phyloP scores from a whole-genome alignment of 2,797 vertebrate genomes.

The Muscicapa striata region DNA sequence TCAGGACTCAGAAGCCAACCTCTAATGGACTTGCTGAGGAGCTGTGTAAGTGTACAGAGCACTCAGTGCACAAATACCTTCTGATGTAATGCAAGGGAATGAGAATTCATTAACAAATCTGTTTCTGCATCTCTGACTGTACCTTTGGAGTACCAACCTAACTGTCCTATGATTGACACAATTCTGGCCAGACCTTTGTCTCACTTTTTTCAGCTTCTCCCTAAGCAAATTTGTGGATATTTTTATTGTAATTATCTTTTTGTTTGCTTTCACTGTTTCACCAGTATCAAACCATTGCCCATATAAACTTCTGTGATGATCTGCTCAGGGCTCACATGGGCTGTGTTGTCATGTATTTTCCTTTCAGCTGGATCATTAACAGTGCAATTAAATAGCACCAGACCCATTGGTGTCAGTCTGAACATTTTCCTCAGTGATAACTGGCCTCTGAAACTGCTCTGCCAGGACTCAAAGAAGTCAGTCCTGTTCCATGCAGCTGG shows the following conservation, averaged over 20 bases:
- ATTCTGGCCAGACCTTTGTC: background rate
- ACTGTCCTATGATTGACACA: background rate
- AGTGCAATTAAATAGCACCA: background rate
- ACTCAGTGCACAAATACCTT: background rate
- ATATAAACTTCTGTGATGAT: background rate
- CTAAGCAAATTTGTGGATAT: background rate
- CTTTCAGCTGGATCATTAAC: background rate
- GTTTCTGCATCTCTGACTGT: background rate
- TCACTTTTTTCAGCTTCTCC: background rate
- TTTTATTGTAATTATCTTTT: background rate
- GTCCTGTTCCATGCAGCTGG: background rate
- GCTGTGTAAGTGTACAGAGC: background rate
- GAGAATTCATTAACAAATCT: background rate
- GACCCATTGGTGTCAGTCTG: background rate
- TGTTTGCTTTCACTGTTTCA: background rate
- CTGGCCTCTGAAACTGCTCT: background rate
- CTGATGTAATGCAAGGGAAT: background rate
- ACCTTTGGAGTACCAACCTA: background rate
- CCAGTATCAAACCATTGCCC: background rate
- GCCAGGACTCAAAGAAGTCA: background rate
- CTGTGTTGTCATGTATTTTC: background rate
- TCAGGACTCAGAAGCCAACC: conserved; percentile 3
- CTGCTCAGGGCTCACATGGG: background rate
- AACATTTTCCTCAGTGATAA: background rate
- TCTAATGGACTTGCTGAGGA: conserved; percentile 8